Evolutionary conservation across 2,888 invertebrate genomes (phyloP).

Genomic region (Microplitis deprimator): DNA sequence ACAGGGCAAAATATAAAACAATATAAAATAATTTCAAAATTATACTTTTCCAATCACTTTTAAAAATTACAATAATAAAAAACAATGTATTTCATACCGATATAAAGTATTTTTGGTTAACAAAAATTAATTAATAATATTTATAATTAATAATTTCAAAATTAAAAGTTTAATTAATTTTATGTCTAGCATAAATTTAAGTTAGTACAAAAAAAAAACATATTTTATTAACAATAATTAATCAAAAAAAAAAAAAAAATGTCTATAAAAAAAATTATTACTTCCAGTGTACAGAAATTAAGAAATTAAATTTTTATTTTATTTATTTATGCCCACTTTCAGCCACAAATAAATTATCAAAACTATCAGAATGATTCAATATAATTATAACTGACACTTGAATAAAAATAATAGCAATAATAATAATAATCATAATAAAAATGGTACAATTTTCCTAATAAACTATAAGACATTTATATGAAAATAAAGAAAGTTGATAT

Average conservation of each 20-base stretch:
- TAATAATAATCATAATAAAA: neutral
- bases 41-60: constrained; percentile 12
- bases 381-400: neutral
- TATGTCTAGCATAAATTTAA: neutral
- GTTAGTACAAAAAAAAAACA: neutral
- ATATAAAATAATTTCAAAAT: neutral
- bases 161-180: neutral
- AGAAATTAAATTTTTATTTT: neutral
- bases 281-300: no score
- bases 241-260: neutral
- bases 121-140: constrained; percentile 6
- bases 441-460: neutral
- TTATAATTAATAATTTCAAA: neutral
- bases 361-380: neutral
- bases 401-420: constrained; percentile 8
- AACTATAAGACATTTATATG: neutral
- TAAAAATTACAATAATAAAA: constrained; percentile 5
- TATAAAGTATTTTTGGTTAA: neutral
- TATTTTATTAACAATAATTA: neutral
- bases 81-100: neutral
- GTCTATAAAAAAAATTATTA: neutral
- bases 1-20: neutral
- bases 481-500: neutral
- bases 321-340: neutral
- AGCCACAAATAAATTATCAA: neutral